phyloP scores from a whole-genome alignment of 2,888 invertebrate genomes.

The Orchestes rusci region DNA sequence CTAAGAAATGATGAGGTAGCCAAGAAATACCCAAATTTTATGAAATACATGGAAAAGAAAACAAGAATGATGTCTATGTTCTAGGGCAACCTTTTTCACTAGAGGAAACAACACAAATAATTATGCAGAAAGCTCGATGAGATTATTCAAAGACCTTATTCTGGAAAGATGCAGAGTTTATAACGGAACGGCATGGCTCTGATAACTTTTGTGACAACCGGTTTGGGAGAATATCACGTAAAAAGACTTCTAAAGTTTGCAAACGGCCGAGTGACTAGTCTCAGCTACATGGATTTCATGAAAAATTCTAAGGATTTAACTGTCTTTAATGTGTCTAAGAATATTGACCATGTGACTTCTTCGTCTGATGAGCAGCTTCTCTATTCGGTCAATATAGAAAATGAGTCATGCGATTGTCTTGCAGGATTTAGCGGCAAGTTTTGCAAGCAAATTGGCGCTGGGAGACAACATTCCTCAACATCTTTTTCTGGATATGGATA shows the following conservation, averaged over 20 bases:
- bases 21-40: background rate
- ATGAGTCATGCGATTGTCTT: background rate
- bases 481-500: background rate
- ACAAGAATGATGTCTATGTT: background rate
- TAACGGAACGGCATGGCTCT: background rate
- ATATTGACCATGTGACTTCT: background rate
- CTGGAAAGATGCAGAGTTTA: background rate
- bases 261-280: background rate
- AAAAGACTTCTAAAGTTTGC: slow-evolving; percentile 1
- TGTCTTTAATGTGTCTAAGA: background rate
- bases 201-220: background rate
- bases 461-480: background rate
- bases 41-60: background rate
- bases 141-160: background rate
- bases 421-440: background rate
- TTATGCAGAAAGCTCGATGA: background rate
- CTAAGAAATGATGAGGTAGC: background rate
- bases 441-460: background rate
- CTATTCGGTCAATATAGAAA: background rate
- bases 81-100: background rate
- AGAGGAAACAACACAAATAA: slow-evolving; percentile 1
- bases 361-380: background rate
- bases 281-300: background rate
- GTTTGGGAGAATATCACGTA: background rate
- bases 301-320: background rate